Evolutionary conservation across 35 echinoderm and acorn worm genomes (phyloP), one percentile per base, ranked within the genome.

Genomic region (Amphiura filiformis): DNA sequence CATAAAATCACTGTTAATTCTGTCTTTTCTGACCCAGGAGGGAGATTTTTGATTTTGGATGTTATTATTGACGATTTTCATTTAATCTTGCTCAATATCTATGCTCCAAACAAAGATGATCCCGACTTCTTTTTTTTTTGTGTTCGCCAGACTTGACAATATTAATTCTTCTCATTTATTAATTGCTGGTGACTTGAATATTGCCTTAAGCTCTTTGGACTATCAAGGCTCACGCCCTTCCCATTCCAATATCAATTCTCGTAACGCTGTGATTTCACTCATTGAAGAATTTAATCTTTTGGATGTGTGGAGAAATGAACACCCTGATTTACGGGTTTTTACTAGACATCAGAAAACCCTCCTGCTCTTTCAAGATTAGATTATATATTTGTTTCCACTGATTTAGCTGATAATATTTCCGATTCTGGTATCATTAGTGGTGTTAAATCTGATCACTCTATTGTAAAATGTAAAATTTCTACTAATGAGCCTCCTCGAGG

Each of bases 121-220:
- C 75, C 75, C 26, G 75, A 76, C n/a, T 35, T 76, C 26, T 35
- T 76, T 76, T n/a, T 11, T 35, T 35, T 4, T 9, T 28, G 3
- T 76, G 5, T 76, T 76, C 26, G 75, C 75, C 26, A n/a, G 4
- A 5, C 11, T 76, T 5, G 75, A 76, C 11, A 35, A 76, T n/a
- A 76, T 76, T 5, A 23, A 35, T 12, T 12, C 75, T 5, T 31
- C 75, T 31, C 5, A n/a, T 3, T n/a, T 76, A n/a, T 3, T 76
- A 9, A n/a, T 76, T 11, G 75, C 75, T 11, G 75, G 75, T 4
- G 75, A 76, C 26, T 76, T 5, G 5, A 76, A 76, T n/a, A 7
- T 76, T 76, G 34, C 78, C 35, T 80, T 80, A 36, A 32, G 78
- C 34, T n/a, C 78, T 36, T 26, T 80, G 3, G 78, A 80, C 35